Percentiles rank a stretch among this genome's conserved stretches.
Conservation (phyloP, 2,888 invertebrate genomes). For the Dermolepida albohirtum region DNA sequence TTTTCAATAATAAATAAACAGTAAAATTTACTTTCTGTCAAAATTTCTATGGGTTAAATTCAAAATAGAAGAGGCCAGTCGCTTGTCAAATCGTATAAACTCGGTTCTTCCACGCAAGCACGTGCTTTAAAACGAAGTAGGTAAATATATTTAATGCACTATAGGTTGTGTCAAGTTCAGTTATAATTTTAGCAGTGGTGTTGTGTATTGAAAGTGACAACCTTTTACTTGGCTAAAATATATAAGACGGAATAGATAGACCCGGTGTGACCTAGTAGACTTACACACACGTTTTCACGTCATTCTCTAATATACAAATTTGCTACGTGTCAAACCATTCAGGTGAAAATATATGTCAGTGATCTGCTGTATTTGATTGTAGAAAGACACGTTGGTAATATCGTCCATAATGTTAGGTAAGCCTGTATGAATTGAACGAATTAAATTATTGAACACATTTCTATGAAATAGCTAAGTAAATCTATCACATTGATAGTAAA, state of each 20-base stretch:
- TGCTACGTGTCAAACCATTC: constrained; percentile 23
- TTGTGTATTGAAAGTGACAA: too few relatives aligned
- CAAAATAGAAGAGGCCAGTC: too few relatives aligned
- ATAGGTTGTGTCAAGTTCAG: too few relatives aligned
- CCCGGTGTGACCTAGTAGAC: background rate
- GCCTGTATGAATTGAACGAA: background rate
- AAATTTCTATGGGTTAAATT: too few relatives aligned
- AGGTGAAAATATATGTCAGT: constrained; percentile 24
- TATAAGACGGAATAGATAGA: background rate
- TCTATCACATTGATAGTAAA: background rate
- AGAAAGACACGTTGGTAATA: constrained; percentile 22
- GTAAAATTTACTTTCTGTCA: too few relatives aligned
- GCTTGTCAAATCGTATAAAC: too few relatives aligned
- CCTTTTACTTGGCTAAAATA: background rate
- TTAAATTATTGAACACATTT: background rate
- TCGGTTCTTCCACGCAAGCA: too few relatives aligned
- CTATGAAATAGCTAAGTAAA: background rate
- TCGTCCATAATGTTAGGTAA: constrained; percentile 31
- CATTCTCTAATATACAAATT: background rate
- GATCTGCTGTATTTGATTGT: constrained; percentile 16
- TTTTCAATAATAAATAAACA: too few relatives aligned
- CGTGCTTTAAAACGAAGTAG: too few relatives aligned
- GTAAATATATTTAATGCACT: too few relatives aligned
- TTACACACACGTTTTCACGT: background rate
- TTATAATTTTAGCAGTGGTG: too few relatives aligned